Percentiles rank a stretch among this genome's conserved stretches.
phyloP scores from a whole-genome alignment of 2,888 invertebrate genomes.

The Cerastis leucographa region DNA sequence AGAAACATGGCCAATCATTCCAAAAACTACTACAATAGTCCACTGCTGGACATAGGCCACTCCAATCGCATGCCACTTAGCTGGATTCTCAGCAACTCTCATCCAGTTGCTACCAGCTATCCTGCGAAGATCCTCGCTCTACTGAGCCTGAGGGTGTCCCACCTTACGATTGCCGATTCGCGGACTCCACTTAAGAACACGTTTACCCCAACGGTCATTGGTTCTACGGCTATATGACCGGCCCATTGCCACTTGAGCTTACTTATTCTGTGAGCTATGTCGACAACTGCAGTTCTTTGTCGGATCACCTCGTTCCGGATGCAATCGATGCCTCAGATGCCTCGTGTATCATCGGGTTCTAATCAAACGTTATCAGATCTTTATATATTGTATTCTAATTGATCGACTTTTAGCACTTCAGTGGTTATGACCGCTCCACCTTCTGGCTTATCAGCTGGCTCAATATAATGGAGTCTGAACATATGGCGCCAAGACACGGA shows the following conservation, averaged over 20 bases:
- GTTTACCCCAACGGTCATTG: neutral
- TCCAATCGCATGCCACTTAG: neutral
- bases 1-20: neutral
- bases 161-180: neutral
- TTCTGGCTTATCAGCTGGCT: conserved; percentile 22
- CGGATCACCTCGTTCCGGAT: too few relatives aligned
- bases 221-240: too few relatives aligned
- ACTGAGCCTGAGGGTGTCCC: neutral
- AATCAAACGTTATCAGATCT: conserved; percentile 38
- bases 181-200: neutral
- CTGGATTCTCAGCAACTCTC: neutral
- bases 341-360: neutral
- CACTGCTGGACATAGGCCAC: neutral
- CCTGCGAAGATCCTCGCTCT: neutral
- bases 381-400: conserved; percentile 23
- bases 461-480: conserved; percentile 21
- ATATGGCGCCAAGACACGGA: conserved; percentile 15
- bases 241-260: too few relatives aligned
- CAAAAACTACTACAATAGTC: neutral
- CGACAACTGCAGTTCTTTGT: too few relatives aligned
- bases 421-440: conserved; percentile 18
- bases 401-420: conserved; percentile 26
- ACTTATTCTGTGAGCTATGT: too few relatives aligned
- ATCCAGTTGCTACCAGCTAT: too few relatives aligned
- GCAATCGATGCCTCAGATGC: too few relatives aligned